Percentiles rank a stretch among this genome's conserved stretches.
These are phyloP conservation scores for Elephantulus edwardii DNA, from an alignment of 2,113 vertebrate species.

Conservation along the genomic window DNA sequence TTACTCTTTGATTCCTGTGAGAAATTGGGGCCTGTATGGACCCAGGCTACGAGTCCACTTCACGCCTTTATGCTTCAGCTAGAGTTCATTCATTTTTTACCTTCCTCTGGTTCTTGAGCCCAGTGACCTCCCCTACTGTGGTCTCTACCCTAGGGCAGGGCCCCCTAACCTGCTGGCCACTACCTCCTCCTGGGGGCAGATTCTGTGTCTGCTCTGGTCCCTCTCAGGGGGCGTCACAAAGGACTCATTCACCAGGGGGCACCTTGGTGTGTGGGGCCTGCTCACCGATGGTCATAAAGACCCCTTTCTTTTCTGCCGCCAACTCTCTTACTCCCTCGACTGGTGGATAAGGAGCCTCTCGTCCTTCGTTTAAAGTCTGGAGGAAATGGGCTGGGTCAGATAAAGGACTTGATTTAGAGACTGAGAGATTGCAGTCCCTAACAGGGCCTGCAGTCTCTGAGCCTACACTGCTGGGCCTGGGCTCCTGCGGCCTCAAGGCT, in stretches of 20 bases:
- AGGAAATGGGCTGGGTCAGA: neutral
- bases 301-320: slow-evolving; percentile 60
- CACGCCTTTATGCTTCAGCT: rapidly evolving
- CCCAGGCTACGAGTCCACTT: rapidly evolving
- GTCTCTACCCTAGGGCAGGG: neutral
- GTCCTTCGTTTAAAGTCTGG: slow-evolving; percentile 65
- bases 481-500: too few species aligned
- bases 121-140: neutral
- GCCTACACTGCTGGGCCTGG: too few species aligned
- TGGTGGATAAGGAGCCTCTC: neutral
- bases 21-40: neutral
- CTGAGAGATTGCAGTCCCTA: neutral
- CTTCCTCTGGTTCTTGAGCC: neutral
- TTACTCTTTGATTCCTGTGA: neutral
- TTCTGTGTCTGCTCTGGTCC: slow-evolving; percentile 1
- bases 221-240: slow-evolving; percentile 54
- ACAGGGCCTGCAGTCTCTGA: too few species aligned
- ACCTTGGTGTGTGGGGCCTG: slow-evolving; percentile 48
- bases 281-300: slow-evolving; percentile 73
- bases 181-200: neutral
- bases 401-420: slow-evolving; percentile 49
- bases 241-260: slow-evolving; percentile 65
- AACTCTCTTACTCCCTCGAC: neutral
- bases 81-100: neutral
- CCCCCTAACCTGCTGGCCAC: neutral